These are phyloP conservation scores for Sebastes trivittatus DNA, from an alignment of 2,797 vertebrate species.

Conservation along the genomic window DNA sequence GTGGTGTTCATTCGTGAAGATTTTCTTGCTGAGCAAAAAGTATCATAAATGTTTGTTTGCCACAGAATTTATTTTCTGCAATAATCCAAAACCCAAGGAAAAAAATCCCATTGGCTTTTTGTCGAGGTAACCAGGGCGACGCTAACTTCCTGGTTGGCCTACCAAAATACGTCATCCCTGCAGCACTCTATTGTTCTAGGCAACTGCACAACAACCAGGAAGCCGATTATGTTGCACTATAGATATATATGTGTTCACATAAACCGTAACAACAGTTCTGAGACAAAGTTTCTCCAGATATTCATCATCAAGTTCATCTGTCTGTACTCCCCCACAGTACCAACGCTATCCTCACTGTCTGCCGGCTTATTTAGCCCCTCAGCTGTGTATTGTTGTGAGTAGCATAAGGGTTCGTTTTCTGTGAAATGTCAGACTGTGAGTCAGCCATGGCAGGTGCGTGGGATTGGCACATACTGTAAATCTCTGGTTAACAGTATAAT, in stretches of 20 bases:
- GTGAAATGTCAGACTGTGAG: conserved; percentile 65
- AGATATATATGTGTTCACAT: not conserved
- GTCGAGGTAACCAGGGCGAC: no score
- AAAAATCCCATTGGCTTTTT: no score
- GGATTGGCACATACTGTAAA: conserved; percentile 57
- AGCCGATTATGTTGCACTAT: not conserved
- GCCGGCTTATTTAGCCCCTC: conserved; percentile 45
- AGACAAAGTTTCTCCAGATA: conserved; percentile 15
- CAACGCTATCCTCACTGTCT: conserved; percentile 33
- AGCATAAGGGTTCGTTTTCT: conserved; percentile 51
- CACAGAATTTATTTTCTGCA: no score
- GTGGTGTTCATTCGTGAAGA: accelerated
- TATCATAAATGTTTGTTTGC: no score
- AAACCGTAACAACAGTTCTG: not conserved
- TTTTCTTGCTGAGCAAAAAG: no score
- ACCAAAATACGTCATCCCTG: no score
- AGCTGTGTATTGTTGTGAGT: conserved; percentile 47
- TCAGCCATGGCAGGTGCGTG: conserved; percentile 63
- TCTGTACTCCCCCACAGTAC: conserved; percentile 34
- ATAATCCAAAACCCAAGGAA: no score
- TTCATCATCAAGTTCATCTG: conserved; percentile 36
- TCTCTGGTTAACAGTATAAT: conserved; percentile 54
- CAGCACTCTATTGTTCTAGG: not conserved
- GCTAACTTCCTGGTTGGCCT: no score
- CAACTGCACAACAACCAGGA: not conserved